These are phyloP conservation scores for Podarcis lilfordi DNA, from an alignment of 2,797 vertebrate species.

Conservation along the genomic window DNA sequence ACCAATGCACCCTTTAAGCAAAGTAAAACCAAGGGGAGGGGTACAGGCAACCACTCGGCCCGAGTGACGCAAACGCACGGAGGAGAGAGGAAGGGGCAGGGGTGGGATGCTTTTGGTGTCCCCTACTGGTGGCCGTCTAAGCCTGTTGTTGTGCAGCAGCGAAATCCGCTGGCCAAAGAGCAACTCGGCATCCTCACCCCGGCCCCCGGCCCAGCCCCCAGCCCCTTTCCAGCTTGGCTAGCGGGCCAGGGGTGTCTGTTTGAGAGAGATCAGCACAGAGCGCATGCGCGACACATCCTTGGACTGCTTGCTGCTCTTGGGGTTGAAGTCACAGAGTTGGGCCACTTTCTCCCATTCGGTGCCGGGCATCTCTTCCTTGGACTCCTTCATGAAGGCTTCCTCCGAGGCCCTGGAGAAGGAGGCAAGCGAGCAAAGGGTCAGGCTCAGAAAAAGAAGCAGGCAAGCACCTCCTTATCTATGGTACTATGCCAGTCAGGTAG, in stretches of 20 bases:
- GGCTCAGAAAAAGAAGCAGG: background rate
- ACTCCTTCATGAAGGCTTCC: conserved; percentile 93
- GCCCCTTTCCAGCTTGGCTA: conserved; percentile 64
- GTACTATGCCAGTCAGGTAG: background rate
- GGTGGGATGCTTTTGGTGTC: conserved; percentile 37
- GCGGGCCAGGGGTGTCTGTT: conserved; percentile 89
- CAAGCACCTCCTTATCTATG: background rate
- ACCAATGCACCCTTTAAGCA: conserved; percentile 81
- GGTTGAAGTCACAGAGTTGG: conserved; percentile 98
- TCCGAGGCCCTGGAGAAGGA: conserved; percentile 86
- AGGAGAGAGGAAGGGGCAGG: conserved; percentile 30
- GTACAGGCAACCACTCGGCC: conserved; percentile 69
- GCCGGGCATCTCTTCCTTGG: conserved; percentile 88
- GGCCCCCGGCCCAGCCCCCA: background rate
- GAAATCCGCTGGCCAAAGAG: conserved; percentile 4
- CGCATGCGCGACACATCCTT: conserved; percentile 99
- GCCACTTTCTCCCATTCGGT: conserved; percentile 97
- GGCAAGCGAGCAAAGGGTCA: conserved; percentile 10
- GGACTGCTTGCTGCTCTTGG: conserved; percentile 96
- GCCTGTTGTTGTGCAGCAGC: conserved; percentile 25
- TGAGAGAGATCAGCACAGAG: conserved; percentile 96
- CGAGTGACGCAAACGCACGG: conserved; percentile 35
- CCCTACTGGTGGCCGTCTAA: conserved; percentile 33
- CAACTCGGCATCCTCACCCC: conserved; percentile 15
- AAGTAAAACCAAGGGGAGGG: conserved; percentile 77